phyloP scores from a whole-genome alignment of 2,888 invertebrate species.

The Nymphalis polychloros region DNA sequence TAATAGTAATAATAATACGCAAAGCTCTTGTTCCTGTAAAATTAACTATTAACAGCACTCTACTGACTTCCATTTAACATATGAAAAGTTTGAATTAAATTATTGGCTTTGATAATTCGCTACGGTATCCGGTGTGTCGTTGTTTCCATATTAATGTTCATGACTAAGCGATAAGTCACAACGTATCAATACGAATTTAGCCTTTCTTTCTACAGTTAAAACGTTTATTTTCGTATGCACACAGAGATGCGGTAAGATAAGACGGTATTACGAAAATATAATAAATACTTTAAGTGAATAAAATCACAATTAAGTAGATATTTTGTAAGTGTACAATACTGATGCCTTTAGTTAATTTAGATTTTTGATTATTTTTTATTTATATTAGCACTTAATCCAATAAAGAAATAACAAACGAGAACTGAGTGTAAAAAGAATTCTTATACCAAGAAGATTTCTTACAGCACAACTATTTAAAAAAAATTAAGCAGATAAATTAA shows the following conservation, averaged over 20 bases:
- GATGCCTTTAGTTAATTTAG: conserved; percentile 7
- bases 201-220: conserved; percentile 4
- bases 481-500: too few relatives aligned
- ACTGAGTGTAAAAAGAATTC: too few relatives aligned
- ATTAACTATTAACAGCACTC: not conserved
- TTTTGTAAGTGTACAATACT: not conserved
- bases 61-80: not conserved
- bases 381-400: too few relatives aligned
- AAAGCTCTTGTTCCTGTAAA: not conserved
- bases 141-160: conserved; percentile 26
- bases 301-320: not conserved
- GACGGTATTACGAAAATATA: not conserved
- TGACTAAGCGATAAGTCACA: conserved; percentile 28
- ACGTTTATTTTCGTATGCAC: not conserved
- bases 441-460: too few relatives aligned
- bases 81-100: conserved; percentile 21
- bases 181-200: conserved; percentile 2
- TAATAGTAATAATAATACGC: too few relatives aligned
- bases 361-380: too few relatives aligned
- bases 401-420: too few relatives aligned
- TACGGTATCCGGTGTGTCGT: conserved; percentile 23
- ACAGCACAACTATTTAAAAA: too few relatives aligned
- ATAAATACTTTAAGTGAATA: conserved; percentile 6
- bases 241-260: not conserved
- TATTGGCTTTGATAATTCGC: conserved; percentile 18